A percentile compares a stretch with the other conserved stretches of the same genome.
Evolutionary conservation across 2,888 invertebrate genomes (phyloP).

Genomic region (Apodemia zela): DNA sequence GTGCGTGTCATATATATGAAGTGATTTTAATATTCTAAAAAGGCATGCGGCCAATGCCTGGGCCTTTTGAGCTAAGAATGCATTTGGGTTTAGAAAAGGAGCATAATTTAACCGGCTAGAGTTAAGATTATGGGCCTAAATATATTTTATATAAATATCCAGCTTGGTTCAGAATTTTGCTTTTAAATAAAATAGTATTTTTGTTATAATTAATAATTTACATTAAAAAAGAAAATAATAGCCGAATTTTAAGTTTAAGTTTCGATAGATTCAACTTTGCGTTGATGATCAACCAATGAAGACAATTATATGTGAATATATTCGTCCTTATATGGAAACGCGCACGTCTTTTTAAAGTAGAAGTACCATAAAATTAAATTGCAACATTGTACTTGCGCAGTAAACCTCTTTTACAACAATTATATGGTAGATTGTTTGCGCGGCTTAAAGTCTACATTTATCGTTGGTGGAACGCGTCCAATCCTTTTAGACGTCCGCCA

Average conservation of each 20-base stretch:
- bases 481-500: neutral
- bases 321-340: no score
- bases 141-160: no score
- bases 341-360: no score
- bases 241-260: neutral
- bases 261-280: neutral
- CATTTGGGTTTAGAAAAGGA: no score
- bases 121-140: neutral
- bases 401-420: neutral
- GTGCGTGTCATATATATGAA: neutral
- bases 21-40: neutral
- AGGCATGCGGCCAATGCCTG: neutral
- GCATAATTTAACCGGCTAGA: no score
- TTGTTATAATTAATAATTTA: no score
- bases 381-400: neutral
- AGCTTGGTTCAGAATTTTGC: no score
- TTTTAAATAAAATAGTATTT: no score
- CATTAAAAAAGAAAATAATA: no score
- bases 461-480: neutral
- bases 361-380: no score
- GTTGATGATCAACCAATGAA: no score
- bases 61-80: neutral
- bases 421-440: neutral
- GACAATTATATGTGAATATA: no score
- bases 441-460: neutral